A percentile compares a stretch with the other conserved stretches of the same genome.
phyloP scores from a whole-genome alignment of 2,888 invertebrate species.

The Unio pictorum region DNA sequence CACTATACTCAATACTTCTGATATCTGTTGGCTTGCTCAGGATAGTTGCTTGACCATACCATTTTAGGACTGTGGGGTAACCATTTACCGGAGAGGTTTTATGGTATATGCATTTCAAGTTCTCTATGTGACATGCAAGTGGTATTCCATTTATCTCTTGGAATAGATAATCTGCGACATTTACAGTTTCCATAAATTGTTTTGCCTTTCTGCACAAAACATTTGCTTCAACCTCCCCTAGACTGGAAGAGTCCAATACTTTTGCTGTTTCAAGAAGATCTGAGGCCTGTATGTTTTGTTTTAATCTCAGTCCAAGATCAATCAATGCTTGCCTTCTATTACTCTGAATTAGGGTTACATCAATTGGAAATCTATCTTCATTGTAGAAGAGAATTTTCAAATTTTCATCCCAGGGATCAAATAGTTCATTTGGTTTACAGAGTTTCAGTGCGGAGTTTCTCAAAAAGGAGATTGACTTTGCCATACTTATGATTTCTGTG shows the following conservation, averaged over 20 bases:
- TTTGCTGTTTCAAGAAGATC: conserved; percentile 15
- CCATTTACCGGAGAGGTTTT: neutral
- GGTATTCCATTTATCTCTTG: neutral
- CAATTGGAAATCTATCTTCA: conserved; percentile 14
- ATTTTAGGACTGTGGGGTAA: conserved; percentile 8
- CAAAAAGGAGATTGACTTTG: neutral
- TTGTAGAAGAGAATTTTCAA: conserved; percentile 8
- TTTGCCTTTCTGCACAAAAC: too few relatives aligned
- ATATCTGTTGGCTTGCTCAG: conserved; percentile 16
- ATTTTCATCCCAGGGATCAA: conserved; percentile 13
- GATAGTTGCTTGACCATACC: conserved; percentile 2
- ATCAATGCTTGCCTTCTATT: neutral
- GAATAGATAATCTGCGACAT: neutral
- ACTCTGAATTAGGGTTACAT: neutral
- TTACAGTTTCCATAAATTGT: neutral
- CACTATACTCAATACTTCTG: conserved; percentile 3
- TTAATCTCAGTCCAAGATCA: conserved; percentile 17
- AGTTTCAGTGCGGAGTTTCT: neutral
- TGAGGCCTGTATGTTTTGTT: conserved; percentile 3
- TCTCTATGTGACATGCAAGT: neutral
- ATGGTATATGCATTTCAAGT: conserved; percentile 10
- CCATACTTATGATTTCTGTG: neutral
- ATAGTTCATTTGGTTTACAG: conserved; percentile 15
- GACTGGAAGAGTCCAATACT: conserved; percentile 2
- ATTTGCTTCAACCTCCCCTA: neutral